These are phyloP conservation scores for Amyelois transitella DNA, from an alignment of 1,140 invertebrate genomes.

Conservation along the genomic window DNA sequence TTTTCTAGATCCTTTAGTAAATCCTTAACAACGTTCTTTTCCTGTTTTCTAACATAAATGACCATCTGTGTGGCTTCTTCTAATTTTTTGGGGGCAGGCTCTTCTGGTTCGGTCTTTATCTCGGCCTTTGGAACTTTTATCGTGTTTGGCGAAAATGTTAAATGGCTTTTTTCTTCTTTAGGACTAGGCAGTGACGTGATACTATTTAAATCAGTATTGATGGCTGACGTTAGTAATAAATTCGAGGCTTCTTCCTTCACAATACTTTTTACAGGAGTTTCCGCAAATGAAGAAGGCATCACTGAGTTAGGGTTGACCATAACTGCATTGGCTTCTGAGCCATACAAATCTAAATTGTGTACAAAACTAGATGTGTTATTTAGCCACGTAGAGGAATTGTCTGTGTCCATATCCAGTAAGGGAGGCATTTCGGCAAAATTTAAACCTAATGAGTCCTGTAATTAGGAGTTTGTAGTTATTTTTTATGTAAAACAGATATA, in stretches of 20 bases:
- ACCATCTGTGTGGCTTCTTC: slow-evolving; percentile 71
- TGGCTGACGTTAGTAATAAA: slow-evolving; percentile 61
- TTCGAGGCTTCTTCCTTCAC: slow-evolving; percentile 70
- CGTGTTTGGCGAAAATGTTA: slow-evolving; percentile 79
- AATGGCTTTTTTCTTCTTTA: slow-evolving; percentile 77
- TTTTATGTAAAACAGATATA: neutral
- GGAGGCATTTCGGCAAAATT: slow-evolving; percentile 81
- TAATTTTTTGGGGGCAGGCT: slow-evolving; percentile 58
- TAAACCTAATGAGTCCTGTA: slow-evolving; percentile 68
- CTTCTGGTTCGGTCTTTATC: slow-evolving; percentile 56
- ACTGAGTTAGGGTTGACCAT: slow-evolving; percentile 88
- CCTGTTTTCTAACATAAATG: slow-evolving; percentile 66
- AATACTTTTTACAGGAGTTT: slow-evolving; percentile 67
- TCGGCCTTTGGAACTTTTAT: slow-evolving; percentile 75
- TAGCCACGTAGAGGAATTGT: slow-evolving; percentile 74
- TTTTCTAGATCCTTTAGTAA: slow-evolving; percentile 69
- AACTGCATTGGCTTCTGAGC: slow-evolving; percentile 81
- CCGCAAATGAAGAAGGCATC: slow-evolving; percentile 78
- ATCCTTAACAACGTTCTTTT: slow-evolving; percentile 76
- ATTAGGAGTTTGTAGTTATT: slow-evolving; percentile 8
- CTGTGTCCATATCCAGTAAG: slow-evolving; percentile 78
- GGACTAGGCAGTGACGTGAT: slow-evolving; percentile 66
- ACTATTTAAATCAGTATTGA: slow-evolving; percentile 45
- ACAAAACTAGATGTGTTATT: slow-evolving; percentile 77
- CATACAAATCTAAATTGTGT: slow-evolving; percentile 82